Evolutionary conservation across 30 jellyfish, hydroid and myxozoan genomes (phyloP).

Genomic region (Catostylus mosaicus): DNA sequence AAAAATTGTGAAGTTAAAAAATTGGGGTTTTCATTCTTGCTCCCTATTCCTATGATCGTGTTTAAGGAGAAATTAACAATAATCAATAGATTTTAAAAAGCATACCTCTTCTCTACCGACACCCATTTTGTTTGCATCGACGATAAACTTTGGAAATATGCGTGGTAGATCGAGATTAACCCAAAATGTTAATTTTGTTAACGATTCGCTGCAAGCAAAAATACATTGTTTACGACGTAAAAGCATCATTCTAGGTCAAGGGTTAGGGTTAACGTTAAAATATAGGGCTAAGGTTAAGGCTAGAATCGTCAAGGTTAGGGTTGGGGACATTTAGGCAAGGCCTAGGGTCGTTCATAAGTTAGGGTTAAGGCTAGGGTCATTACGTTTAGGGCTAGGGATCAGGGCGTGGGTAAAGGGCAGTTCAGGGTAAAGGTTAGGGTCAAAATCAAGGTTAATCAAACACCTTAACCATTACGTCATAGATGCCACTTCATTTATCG

Average conservation of each 20-base stretch:
- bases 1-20: too few species aligned
- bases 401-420: not conserved
- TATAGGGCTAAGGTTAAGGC: not conserved
- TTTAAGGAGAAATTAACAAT: too few species aligned
- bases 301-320: not conserved
- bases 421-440: not conserved
- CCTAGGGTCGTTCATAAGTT: too few species aligned
- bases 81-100: not conserved
- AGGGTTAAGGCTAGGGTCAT: not conserved
- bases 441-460: not conserved
- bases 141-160: conserved; percentile 16
- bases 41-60: not conserved
- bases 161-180: not conserved
- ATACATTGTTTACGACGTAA: not conserved
- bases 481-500: not conserved
- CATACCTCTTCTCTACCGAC: conserved; percentile 18
- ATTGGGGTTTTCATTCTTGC: not conserved
- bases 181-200: conserved; percentile 24
- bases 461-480: not conserved
- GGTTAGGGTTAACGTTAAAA: not conserved
- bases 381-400: not conserved
- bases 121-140: conserved; percentile 8
- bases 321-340: not conserved
- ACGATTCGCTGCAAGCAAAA: not conserved
- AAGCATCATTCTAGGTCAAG: not conserved